A percentile compares a stretch with the other conserved stretches of the same genome.
Evolutionary conservation across 2,113 vertebrate genomes (phyloP).

Genomic region (Petrocephalus microphthalmus): DNA sequence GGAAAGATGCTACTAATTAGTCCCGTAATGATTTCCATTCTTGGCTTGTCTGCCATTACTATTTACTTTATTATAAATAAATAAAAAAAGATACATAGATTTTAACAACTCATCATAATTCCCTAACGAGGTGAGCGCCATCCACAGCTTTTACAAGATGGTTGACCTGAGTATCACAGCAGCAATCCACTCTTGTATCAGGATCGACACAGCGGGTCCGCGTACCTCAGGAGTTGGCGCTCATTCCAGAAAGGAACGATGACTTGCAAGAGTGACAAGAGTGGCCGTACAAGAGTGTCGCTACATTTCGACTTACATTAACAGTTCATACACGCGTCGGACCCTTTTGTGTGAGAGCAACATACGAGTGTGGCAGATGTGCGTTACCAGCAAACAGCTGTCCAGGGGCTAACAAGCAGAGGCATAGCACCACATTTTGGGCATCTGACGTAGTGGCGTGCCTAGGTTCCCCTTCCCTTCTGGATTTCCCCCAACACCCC

Average conservation of each 20-base stretch:
- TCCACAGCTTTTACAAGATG: not conserved
- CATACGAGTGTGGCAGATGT: not conserved
- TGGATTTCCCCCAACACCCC: no score
- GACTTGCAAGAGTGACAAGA: not conserved
- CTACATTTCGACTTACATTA: not conserved
- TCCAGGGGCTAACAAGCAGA: not conserved
- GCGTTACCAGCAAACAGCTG: not conserved
- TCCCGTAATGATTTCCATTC: slow-evolving; percentile 45
- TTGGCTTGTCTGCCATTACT: slow-evolving; percentile 43
- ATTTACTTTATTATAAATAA: slow-evolving; percentile 58
- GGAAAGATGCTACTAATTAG: slow-evolving; percentile 51
- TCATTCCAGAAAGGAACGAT: not conserved
- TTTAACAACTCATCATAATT: slow-evolving; percentile 44
- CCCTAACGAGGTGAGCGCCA: slow-evolving; percentile 34
- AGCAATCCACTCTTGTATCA: not conserved
- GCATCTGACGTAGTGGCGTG: not conserved
- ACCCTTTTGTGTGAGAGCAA: not conserved
- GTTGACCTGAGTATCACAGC: slow-evolving; percentile 11
- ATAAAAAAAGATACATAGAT: slow-evolving; percentile 52
- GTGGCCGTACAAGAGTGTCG: not conserved
- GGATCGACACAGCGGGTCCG: not conserved
- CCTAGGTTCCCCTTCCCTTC: not conserved
- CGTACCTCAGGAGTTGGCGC: not conserved
- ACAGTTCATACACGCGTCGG: not conserved
- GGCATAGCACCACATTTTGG: not conserved